A percentile compares a stretch with the other conserved stretches of the same genome.
Evolutionary conservation across 1,140 invertebrate species (phyloP).

Genomic region (Drosophila paulistorum): DNA sequence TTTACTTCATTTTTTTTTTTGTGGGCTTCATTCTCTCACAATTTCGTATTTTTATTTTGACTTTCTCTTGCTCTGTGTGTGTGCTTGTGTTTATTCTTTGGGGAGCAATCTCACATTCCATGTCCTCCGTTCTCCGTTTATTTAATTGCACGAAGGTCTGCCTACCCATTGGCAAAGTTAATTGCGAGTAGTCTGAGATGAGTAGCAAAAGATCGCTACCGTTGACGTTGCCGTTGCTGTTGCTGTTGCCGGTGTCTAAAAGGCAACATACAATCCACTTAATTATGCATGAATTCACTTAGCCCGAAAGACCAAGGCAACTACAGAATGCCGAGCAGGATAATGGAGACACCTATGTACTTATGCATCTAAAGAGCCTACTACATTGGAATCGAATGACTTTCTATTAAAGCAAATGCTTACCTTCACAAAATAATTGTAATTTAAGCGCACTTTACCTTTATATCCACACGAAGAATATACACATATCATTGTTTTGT

Average conservation of each 20-base stretch:
- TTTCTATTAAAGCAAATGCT: neutral
- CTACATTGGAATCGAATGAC: neutral
- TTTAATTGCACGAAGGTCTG: slow-evolving; percentile 46
- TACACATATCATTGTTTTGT: too few species aligned
- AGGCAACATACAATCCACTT: slow-evolving; percentile 39
- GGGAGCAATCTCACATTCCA: slow-evolving; percentile 45
- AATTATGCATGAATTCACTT: slow-evolving; percentile 62
- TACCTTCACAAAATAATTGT: neutral
- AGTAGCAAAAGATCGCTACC: slow-evolving; percentile 41
- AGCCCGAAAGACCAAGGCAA: slow-evolving; percentile 8
- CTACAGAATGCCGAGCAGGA: neutral
- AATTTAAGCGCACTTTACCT: too few species aligned
- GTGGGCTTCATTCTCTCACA: slow-evolving; percentile 29
- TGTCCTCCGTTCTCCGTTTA: slow-evolving; percentile 14
- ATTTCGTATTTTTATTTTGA: too few species aligned
- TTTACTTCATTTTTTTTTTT: neutral
- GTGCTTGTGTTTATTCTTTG: slow-evolving; percentile 48
- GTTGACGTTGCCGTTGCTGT: neutral
- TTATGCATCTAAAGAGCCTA: neutral
- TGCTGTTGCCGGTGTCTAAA: slow-evolving; percentile 21
- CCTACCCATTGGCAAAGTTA: slow-evolving; percentile 51
- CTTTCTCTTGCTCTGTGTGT: slow-evolving; percentile 20
- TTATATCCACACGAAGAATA: too few species aligned
- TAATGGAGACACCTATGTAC: neutral
- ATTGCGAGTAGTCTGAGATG: slow-evolving; percentile 55